Conservation (phyloP, 2,113 vertebrate species). For the Cygnus buccinator region DNA sequence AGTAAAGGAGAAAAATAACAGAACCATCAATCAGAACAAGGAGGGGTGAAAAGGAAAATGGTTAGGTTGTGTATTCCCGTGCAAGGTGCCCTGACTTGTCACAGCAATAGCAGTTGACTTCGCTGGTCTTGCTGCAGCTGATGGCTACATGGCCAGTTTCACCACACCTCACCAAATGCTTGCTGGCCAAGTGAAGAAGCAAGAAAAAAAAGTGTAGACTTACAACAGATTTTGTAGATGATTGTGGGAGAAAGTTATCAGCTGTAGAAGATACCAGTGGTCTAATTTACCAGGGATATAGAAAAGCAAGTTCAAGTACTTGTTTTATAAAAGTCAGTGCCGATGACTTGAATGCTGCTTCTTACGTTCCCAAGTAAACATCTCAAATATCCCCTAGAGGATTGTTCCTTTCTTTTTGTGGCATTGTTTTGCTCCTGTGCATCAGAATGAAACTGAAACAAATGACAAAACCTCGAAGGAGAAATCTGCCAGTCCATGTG, state of each 20-base stretch:
- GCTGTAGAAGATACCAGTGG: not conserved
- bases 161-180: not conserved
- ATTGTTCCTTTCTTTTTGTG: not conserved
- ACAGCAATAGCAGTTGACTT: no score
- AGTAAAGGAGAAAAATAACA: no score
- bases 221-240: not conserved
- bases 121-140: no score
- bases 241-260: not conserved
- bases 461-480: not conserved
- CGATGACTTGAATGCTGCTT: not conserved
- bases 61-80: no score
- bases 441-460: not conserved
- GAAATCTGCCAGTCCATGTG: accelerated
- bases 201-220: not conserved
- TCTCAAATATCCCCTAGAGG: not conserved
- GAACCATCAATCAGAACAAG: no score
- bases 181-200: not conserved
- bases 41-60: no score
- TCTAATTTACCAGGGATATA: not conserved
- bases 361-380: not conserved
- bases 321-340: not conserved
- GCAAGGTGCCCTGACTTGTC: no score
- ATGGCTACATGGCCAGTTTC: no score
- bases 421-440: not conserved
- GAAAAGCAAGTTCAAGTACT: not conserved